Evolutionary conservation across 2,113 vertebrate genomes (phyloP).

Genomic region (Sapayoa aenigma): DNA sequence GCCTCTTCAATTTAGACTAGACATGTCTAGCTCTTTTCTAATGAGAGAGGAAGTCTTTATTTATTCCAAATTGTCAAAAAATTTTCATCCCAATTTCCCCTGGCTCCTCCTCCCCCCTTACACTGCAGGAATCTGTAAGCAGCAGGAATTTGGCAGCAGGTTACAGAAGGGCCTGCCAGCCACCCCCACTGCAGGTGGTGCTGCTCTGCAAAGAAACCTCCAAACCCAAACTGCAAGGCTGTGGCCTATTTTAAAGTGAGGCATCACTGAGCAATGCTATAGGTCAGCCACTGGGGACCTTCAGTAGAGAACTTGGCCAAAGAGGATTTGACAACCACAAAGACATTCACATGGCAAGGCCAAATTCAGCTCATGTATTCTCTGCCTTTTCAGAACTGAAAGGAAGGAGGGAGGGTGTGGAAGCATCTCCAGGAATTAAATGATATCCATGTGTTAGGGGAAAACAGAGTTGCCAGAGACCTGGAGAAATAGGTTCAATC

Average conservation of each 20-base stretch:
- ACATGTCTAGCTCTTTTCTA: neutral
- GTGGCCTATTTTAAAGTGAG: conserved; percentile 8
- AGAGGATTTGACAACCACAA: neutral
- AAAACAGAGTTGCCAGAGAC: neutral
- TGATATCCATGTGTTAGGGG: conserved; percentile 4
- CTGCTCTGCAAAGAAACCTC: neutral
- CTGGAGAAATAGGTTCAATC: neutral
- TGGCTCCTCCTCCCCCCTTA: neutral
- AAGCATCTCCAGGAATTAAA: conserved; percentile 34
- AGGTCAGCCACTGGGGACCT: neutral
- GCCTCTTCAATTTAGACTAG: neutral
- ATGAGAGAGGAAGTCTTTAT: neutral
- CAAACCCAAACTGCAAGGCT: neutral
- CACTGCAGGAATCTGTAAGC: neutral
- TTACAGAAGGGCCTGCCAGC: neutral
- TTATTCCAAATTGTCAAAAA: neutral
- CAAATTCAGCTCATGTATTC: neutral
- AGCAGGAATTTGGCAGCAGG: conserved; percentile 41
- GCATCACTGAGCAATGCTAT: conserved; percentile 21
- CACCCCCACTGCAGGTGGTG: conserved; percentile 48
- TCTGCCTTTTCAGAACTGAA: conserved; percentile 12
- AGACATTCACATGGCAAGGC: neutral
- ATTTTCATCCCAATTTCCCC: neutral
- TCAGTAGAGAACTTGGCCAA: neutral
- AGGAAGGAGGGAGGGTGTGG: neutral